A percentile compares a stretch with the other conserved stretches of the same genome.
phyloP scores from a whole-genome alignment of 2,888 invertebrate genomes.

The Cantharis rustica region DNA sequence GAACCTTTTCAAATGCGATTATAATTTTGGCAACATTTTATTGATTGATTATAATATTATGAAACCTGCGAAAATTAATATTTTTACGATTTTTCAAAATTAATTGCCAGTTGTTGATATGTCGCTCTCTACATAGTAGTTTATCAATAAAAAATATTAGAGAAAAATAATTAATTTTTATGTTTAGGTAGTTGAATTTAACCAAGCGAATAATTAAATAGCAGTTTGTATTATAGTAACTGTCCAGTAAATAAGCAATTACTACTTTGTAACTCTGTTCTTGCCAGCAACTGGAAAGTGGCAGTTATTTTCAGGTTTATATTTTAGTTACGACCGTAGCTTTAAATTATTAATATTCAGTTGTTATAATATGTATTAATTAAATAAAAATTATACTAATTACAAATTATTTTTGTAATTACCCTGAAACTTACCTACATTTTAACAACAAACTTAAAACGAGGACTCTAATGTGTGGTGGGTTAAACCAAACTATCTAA shows the following conservation, averaged over 20 bases:
- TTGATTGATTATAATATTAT: not conserved
- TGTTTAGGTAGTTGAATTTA: not conserved
- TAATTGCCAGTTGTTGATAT: no score
- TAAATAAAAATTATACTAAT: no score
- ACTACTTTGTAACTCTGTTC: not conserved
- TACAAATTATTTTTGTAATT: not conserved
- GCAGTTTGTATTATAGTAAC: not conserved
- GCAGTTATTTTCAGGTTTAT: not conserved
- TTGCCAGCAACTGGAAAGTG: not conserved
- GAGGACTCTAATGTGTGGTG: not conserved
- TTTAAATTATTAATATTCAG: not conserved
- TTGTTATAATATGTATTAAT: no score
- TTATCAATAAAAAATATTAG: not conserved
- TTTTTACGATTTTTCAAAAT: no score
- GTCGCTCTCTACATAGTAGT: no score
- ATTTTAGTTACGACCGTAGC: not conserved
- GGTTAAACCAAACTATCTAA: not conserved
- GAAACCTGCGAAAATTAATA: not conserved
- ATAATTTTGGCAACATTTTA: no score
- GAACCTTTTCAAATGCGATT: no score
- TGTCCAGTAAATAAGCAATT: not conserved
- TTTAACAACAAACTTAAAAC: not conserved
- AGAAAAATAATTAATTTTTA: not conserved
- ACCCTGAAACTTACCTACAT: not conserved
- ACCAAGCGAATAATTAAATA: not conserved